Conservation (phyloP, 2,113 vertebrate genomes). For the Butorides virescens region DNA sequence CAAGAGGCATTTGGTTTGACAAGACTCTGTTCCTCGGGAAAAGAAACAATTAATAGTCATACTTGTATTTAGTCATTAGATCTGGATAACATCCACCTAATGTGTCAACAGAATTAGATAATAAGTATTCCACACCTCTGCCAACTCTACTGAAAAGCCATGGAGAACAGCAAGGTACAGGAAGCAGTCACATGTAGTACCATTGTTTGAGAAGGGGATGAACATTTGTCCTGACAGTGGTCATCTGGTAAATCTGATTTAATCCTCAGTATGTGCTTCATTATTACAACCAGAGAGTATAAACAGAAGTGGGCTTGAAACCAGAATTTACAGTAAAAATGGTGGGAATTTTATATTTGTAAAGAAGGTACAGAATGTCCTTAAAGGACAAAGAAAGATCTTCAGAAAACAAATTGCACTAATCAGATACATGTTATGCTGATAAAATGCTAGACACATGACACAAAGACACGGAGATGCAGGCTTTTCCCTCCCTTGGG, state of each 20-base stretch:
- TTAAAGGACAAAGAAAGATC: not conserved
- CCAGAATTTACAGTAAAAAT: not conserved
- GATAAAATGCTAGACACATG: not conserved
- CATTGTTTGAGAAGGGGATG: not conserved
- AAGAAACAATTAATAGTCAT: not conserved
- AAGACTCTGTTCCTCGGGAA: not conserved
- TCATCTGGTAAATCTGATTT: not conserved
- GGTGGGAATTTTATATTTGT: not conserved
- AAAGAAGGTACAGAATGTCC: not conserved
- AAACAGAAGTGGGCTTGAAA: not conserved
- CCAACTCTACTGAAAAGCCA: not conserved
- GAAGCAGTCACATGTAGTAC: not conserved
- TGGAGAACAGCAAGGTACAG: not conserved
- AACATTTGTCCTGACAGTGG: not conserved
- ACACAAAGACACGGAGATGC: not conserved
- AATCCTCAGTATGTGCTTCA: not conserved
- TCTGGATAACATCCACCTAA: not conserved
- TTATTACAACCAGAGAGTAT: not conserved
- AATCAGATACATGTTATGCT: not conserved
- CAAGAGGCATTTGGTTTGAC: not conserved
- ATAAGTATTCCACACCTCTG: not conserved
- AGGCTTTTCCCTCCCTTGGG: not conserved
- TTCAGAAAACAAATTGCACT: not conserved
- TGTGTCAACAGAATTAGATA: not conserved
- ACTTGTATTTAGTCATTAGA: not conserved